Base-by-base conservation (phyloP, 1,140 invertebrate species). In the Heliothis subflexa region DNA sequence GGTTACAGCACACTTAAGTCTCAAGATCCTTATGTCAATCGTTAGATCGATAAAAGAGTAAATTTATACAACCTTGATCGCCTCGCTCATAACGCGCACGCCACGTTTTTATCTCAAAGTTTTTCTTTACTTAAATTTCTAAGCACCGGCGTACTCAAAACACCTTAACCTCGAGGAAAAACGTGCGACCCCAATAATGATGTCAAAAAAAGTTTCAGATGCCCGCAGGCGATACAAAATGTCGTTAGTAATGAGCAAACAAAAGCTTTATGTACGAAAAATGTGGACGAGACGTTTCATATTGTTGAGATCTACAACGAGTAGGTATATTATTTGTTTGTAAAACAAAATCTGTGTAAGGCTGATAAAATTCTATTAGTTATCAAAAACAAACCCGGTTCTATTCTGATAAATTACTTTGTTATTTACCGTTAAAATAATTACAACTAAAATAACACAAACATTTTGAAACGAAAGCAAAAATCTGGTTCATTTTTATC, bases 151-250 rank as follows among this genome's bases (percentile, higher is more conserved):
- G 21, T 47, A 10, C 59, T 61, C 14, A 61, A 64, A 64, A 64
- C 40, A 70, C 50, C 40, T 70, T 59, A 25, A 74, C 71, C 16
- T 74, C 55, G n/a, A 49, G 54, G 66, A 61, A 59, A 61, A 74
- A 57, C 40, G 45, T 25, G 40, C 49, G 68, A 33, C 73, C 33
- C 25, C 52, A 68, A 68, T 68, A 70, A 78, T 78, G 64, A 68
- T 50, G 18, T 78, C 33, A 68, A 70, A 62, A 25, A 78, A 78
- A 77, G 49, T 68, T 78, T 57, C 33, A 55, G 33, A 68, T 78
- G 68, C 52, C 75, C 75, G 16, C 28, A 70, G 18, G 62, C 75
- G 52, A 78, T 68, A 78, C 47, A 52, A 62, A 76, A 76, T 62
- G 73, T 76, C 59, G 47, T 78, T 49, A 47, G 50, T 78, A 78